These are phyloP conservation scores for Meta bourneti DNA, from an alignment of 2,888 invertebrate species.

Conservation along the genomic window DNA sequence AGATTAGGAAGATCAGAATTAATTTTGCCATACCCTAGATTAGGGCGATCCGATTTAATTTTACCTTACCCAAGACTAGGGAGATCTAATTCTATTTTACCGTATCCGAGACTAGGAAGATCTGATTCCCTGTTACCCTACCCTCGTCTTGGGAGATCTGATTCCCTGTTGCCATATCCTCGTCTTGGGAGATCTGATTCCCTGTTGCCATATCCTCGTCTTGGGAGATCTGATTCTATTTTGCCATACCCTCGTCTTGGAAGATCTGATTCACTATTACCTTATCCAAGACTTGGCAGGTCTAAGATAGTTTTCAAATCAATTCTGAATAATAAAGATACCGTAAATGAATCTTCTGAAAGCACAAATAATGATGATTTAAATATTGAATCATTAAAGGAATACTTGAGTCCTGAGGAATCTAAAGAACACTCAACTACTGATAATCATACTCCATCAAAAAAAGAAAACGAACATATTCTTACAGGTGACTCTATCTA, in stretches of 20 bases:
- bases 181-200: slow-evolving; percentile 22
- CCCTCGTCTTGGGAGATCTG: slow-evolving; percentile 43
- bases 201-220: slow-evolving; percentile 28
- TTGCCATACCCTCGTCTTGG: slow-evolving; percentile 20
- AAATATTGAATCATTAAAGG: neutral
- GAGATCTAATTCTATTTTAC: slow-evolving; percentile 30
- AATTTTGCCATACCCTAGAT: slow-evolving; percentile 32
- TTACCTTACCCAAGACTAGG: slow-evolving; percentile 41
- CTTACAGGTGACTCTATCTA: slow-evolving; percentile 2
- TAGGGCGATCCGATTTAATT: slow-evolving; percentile 27
- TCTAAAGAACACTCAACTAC: neutral
- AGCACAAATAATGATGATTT: neutral
- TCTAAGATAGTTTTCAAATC: neutral
- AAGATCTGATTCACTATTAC: neutral
- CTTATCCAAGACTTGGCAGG: neutral
- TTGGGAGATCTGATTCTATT: neutral
- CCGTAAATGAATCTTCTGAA: neutral
- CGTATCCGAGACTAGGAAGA: slow-evolving; percentile 41
- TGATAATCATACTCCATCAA: neutral
- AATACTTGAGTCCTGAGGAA: neutral
- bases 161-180: slow-evolving; percentile 29
- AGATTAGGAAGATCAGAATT: slow-evolving; percentile 25
- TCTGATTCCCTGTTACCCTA: slow-evolving; percentile 25
- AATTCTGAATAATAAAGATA: neutral
- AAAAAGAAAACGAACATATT: slow-evolving; percentile 2